phyloP scores from a whole-genome alignment of 2,113 vertebrate genomes.

The Dicentrarchus labrax region DNA sequence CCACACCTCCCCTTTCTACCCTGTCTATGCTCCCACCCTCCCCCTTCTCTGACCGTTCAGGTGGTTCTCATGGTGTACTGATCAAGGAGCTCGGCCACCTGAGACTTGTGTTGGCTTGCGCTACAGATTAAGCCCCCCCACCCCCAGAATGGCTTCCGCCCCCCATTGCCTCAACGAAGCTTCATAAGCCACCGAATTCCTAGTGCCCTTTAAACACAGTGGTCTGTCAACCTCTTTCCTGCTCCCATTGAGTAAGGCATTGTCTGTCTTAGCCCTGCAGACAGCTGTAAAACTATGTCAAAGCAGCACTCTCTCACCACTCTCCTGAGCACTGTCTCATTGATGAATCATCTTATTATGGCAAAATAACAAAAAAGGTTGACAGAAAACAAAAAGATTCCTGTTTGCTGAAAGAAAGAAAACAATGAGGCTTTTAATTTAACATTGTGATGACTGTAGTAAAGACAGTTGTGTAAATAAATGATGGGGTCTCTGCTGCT shows the following conservation, averaged over 20 bases:
- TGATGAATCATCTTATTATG: slow-evolving; percentile 57
- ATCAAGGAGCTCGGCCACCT: slow-evolving; percentile 80
- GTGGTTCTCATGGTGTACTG: slow-evolving; percentile 74
- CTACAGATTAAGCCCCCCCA: slow-evolving; percentile 69
- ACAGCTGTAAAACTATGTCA: slow-evolving; percentile 78
- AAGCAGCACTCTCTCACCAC: slow-evolving; percentile 74
- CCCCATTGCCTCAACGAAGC: slow-evolving; percentile 46
- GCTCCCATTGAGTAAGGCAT: slow-evolving; percentile 82
- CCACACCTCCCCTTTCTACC: slow-evolving; percentile 1
- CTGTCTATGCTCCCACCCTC: slow-evolving; percentile 20
- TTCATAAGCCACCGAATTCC: slow-evolving; percentile 85
- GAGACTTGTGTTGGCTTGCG: slow-evolving; percentile 80
- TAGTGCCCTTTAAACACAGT: slow-evolving; percentile 85
- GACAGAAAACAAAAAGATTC: slow-evolving; percentile 31
- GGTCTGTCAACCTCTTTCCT: slow-evolving; percentile 86
- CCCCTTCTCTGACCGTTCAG: slow-evolving; percentile 57
- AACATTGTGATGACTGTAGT: slow-evolving; percentile 7
- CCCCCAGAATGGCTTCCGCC: slow-evolving; percentile 43
- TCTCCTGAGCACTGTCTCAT: slow-evolving; percentile 43
- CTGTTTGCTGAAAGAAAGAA: slow-evolving; percentile 11
- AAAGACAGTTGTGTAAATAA: slow-evolving; percentile 50
- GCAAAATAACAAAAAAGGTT: slow-evolving; percentile 29
- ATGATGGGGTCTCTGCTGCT: slow-evolving; percentile 25
- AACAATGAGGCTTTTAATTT: slow-evolving; percentile 32
- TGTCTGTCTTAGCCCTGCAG: slow-evolving; percentile 77